Conservation (phyloP, 2,797 vertebrate species). For the Pangasius macronema region DNA sequence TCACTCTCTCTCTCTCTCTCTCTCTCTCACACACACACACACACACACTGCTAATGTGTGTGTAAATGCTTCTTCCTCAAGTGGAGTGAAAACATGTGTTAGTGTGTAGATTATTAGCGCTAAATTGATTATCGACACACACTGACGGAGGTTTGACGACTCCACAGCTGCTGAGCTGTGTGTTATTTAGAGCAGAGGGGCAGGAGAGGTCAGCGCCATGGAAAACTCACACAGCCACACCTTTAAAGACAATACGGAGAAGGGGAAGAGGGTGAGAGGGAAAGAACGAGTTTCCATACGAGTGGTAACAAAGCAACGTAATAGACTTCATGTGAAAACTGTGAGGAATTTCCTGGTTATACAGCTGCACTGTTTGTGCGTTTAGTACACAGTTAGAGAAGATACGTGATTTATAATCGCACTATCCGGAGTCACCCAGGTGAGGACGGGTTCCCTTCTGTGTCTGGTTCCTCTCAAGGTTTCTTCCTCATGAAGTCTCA, state of each 20-base stretch:
- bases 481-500: no score
- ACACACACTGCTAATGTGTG: not conserved
- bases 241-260: not conserved
- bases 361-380: no score
- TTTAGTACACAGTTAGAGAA: no score
- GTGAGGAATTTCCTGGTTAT: no score
- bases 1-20: not conserved
- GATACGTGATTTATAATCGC: no score
- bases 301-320: not conserved
- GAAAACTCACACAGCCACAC: not conserved
- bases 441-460: no score
- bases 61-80: not conserved
- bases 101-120: not conserved
- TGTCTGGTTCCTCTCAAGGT: no score
- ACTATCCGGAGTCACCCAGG: no score
- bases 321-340: no score
- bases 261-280: not conserved
- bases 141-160: not conserved
- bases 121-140: not conserved
- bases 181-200: conserved; percentile 2
- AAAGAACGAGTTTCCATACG: not conserved
- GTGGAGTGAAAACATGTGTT: not conserved
- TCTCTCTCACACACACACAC: not conserved
- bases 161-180: not conserved
- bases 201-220: not conserved